Evolutionary conservation across 1,140 invertebrate species (phyloP).

Genomic region (Drosophila ogumai): DNA sequence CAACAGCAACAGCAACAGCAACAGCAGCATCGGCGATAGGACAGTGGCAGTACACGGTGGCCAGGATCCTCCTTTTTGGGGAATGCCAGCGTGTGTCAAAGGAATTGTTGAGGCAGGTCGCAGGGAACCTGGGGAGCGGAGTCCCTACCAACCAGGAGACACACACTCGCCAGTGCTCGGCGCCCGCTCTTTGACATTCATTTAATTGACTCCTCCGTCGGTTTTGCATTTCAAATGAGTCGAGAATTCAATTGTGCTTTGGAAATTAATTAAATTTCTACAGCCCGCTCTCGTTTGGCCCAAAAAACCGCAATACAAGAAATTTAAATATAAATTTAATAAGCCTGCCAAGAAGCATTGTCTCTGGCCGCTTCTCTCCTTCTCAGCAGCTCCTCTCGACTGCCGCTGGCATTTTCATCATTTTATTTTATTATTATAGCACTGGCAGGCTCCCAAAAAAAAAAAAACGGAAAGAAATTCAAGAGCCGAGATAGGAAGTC

Average conservation of each 20-base stretch:
- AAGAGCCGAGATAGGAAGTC: conserved; percentile 3
- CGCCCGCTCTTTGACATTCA: conserved; percentile 77
- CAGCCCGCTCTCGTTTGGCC: not conserved
- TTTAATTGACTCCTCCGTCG: conserved; percentile 75
- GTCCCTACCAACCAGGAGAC: conserved; percentile 7
- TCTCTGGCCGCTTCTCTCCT: not conserved
- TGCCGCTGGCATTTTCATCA: conserved; percentile 49
- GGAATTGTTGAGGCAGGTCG: conserved; percentile 68
- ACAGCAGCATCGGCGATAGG: conserved; percentile 7
- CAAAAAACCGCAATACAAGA: conserved; percentile 42
- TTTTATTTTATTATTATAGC: conserved; percentile 77
- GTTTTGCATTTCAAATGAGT: conserved; percentile 79
- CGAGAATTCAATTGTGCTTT: conserved; percentile 65
- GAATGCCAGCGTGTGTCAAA: conserved; percentile 68
- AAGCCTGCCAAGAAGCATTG: conserved; percentile 28
- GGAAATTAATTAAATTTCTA: conserved; percentile 67
- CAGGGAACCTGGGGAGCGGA: conserved; percentile 3
- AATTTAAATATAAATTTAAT: conserved; percentile 65
- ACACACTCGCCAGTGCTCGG: conserved; percentile 29
- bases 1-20: conserved; percentile 21
- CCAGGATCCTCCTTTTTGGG: conserved; percentile 39
- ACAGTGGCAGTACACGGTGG: conserved; percentile 41
- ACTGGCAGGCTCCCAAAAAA: conserved; percentile 68
- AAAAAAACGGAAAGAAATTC: conserved; percentile 4
- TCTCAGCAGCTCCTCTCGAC: conserved; percentile 5